phyloP scores from a whole-genome alignment of 2,888 invertebrate genomes.

The Pandemis corylana region DNA sequence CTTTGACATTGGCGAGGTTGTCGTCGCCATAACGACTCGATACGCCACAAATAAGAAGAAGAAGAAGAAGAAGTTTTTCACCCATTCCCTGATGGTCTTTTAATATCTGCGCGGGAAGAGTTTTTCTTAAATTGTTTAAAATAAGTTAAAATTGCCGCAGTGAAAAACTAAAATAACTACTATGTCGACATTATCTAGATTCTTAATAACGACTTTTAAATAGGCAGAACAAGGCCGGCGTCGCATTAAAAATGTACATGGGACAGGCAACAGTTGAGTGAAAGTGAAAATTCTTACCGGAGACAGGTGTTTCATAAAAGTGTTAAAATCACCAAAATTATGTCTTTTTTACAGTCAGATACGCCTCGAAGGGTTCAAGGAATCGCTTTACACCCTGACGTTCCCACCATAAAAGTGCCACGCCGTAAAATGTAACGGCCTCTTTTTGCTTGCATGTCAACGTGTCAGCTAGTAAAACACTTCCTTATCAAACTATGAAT shows the following conservation, averaged over 20 bases:
- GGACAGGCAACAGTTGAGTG: neutral
- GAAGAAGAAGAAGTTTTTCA: too few relatives aligned
- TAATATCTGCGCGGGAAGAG: too few relatives aligned
- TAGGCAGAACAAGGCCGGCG: neutral
- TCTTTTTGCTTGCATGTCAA: constrained; percentile 7
- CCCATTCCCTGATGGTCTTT: too few relatives aligned
- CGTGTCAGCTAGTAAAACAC: constrained; percentile 5
- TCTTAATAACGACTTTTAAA: neutral
- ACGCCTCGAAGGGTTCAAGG: neutral
- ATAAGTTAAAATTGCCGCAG: too few relatives aligned
- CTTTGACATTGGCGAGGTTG: too few relatives aligned
- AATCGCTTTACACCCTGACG: constrained; percentile 1
- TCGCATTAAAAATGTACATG: neutral
- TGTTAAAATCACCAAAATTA: constrained; percentile 10
- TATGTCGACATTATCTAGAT: neutral
- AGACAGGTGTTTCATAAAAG: constrained; percentile 1
- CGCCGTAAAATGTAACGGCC: neutral
- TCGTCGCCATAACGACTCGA: too few relatives aligned
- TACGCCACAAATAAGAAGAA: too few relatives aligned
- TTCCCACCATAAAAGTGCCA: neutral
- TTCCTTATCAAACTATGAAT: neutral
- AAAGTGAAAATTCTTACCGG: neutral
- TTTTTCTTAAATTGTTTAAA: too few relatives aligned
- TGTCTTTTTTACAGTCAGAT: neutral
- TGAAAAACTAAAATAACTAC: neutral